Evolutionary conservation across 2,888 invertebrate genomes (phyloP).

Genomic region (Ophion ventricosus): DNA sequence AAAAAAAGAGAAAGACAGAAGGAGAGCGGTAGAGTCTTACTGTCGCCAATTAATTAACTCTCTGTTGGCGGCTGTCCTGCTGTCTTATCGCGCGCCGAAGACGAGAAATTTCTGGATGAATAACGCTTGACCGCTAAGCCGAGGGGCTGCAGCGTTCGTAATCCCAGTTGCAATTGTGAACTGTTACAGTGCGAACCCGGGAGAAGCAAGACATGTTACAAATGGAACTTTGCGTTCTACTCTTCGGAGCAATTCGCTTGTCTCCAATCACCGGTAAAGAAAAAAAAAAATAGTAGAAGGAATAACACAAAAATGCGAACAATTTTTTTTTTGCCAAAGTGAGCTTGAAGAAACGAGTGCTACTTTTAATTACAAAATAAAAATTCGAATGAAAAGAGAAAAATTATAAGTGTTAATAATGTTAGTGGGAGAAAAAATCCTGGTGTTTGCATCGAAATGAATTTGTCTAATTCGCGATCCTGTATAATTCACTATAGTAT

Average conservation of each 20-base stretch:
- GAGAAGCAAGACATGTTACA: conserved; percentile 70
- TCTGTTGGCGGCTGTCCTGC: conserved; percentile 60
- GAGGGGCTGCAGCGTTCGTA: conserved; percentile 72
- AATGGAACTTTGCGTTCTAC: conserved; percentile 62
- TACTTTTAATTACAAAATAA: neutral
- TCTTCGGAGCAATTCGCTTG: conserved; percentile 65
- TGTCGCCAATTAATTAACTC: conserved; percentile 72
- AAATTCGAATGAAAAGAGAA: neutral
- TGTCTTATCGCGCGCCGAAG: conserved; percentile 68
- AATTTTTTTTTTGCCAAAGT: neutral
- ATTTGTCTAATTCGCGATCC: neutral
- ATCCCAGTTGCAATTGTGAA: conserved; percentile 71
- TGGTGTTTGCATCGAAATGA: neutral
- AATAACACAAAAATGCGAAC: neutral
- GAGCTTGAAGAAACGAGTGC: neutral
- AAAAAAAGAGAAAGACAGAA: neutral
- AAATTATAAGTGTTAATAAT: neutral
- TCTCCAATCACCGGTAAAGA: conserved; percentile 70
- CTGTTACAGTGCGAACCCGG: conserved; percentile 54
- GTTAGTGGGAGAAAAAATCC: neutral
- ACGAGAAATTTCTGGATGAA: conserved; percentile 73
- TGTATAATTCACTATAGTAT: neutral
- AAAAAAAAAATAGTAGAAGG: neutral
- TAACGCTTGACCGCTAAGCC: conserved; percentile 72
- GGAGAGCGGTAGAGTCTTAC: conserved; percentile 20